Base-by-base conservation (phyloP, 2,888 invertebrate genomes). In the Gibbula magus region DNA sequence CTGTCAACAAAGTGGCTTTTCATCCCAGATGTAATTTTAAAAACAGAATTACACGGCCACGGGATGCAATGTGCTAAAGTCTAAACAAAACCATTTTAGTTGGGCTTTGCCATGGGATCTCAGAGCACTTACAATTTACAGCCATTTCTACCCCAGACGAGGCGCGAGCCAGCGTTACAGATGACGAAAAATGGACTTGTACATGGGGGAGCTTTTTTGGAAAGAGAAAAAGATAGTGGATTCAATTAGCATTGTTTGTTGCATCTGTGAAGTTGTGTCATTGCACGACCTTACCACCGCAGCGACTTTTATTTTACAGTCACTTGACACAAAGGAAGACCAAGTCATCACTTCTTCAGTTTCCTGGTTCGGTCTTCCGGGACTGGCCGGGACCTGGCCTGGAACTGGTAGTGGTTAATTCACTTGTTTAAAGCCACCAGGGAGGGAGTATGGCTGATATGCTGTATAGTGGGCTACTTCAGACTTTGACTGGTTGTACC, bases 1-100 rank as follows among this genome's bases (percentile, higher is more conserved):
- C 70, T 70, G 70, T 70, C 70, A 70, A 70, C 70, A 70, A 70
- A 70, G 70, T 70, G 70, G 35, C 70, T 70, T 70, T 70, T 70
- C 39, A 39, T 70, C 70, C 70, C 70, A 70, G 70, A 70, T 39
- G 70, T 70, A 70, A 70, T 70, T 70, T 70, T 70, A 32, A 70
- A 70, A 70, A 70, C 70, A 70, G 70, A 70, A 70, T 70, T 70
- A 70, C 70, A 35, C 70, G 13, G 70, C 70, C 18, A 70, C 70
- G 35, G 35, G 70, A 25, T 20, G 20, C 20, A 70, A 70, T 70
- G 70, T 70, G 70, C 70, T 70, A 70, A 70, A 70, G 70, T 70
- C 70, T 35, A 70, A 70, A 70, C 70, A 70, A 70, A 70, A 70
- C 70, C 70, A 70, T 70, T 70, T 70, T 70, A 70, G 70, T 70